A percentile compares a stretch with the other conserved stretches of the same genome.
phyloP scores from a whole-genome alignment of 2,113 vertebrate species.

The Osmerus mordax region DNA sequence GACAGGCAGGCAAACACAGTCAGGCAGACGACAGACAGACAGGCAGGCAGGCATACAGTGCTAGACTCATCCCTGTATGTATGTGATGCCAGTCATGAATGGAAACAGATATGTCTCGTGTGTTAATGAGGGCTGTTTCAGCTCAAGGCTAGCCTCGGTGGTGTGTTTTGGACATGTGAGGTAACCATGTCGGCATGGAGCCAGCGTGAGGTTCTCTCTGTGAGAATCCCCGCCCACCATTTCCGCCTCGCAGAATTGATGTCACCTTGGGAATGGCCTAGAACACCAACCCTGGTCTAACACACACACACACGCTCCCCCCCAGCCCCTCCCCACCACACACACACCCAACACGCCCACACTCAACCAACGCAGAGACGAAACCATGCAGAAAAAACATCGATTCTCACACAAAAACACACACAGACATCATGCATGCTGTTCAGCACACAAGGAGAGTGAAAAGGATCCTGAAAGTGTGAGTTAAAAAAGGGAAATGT shows the following conservation, averaged over 20 bases:
- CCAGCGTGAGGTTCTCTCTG: slow-evolving; percentile 39
- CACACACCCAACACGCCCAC: background rate
- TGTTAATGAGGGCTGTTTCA: background rate
- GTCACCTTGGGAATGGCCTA: slow-evolving; percentile 34
- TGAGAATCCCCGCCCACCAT: slow-evolving; percentile 36
- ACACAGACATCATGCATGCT: background rate
- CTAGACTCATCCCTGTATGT: too few species aligned
- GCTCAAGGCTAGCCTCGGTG: background rate
- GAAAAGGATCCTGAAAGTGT: too few species aligned
- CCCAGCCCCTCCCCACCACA: too few species aligned
- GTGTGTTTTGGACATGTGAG: slow-evolving; percentile 35
- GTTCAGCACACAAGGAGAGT: background rate
- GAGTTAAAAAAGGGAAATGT: too few species aligned
- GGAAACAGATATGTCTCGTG: background rate
- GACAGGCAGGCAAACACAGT: background rate
- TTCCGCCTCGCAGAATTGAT: slow-evolving; percentile 38
- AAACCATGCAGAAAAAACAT: too few species aligned
- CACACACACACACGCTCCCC: background rate
- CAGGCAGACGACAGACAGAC: background rate
- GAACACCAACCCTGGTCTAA: background rate
- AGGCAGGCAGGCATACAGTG: background rate
- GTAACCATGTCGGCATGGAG: slow-evolving; percentile 31
- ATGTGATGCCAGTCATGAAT: background rate
- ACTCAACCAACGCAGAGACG: too few species aligned
- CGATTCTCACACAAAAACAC: background rate